Base-by-base conservation (phyloP, 2,113 vertebrate species). In the Rhineura floridana region DNA sequence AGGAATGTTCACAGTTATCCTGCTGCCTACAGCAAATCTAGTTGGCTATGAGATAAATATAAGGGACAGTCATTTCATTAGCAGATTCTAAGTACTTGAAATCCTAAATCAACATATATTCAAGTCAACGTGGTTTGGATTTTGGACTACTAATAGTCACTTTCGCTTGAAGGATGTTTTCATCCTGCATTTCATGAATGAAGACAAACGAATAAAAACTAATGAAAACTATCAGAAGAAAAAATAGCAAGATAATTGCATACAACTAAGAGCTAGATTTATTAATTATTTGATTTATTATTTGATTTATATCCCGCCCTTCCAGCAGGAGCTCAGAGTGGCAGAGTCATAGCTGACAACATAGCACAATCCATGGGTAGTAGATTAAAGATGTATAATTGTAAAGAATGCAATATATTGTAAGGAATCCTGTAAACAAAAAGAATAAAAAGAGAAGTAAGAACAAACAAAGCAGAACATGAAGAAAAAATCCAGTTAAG, bases 401-500 rank as follows among this genome's bases (percentile, higher is more conserved):
- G 36, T 55, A 83, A 33, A 87, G 5, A 59, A 4, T 59, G 0
- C 15, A 69, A 46, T 48, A 17, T 33, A 30, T 78, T 36, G 36
- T 36, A 50, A 90, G 33, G 62, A 52, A 2, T 42, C 73, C n/a
- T n/a, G n/a, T n/a, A 1, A 83, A 42, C 39, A 87, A 91, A 92
- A 79, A 17, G 79, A 81, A 72, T n/a, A 33, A 11, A 30, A 83
- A 69, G 36, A 39, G 39, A 72, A 39, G 70, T 17, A 72, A 39
- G 10, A 72, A 33, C 79, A 39, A 63, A 62, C 25, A 81, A 91
- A 52, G 21, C n/a, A 80, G 30, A 89, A 33, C 62, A 86, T 59
- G 81, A 79, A 88, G 91, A 92, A 30, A 88, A 94, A 93, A 0
- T 75, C 50, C 3, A 91, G 67, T 69, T 48, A 50, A 30, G 30